Percentiles rank a stretch among this genome's conserved stretches.
Evolutionary conservation across 1,140 invertebrate species (phyloP).

Genomic region (Aphis gossypii): DNA sequence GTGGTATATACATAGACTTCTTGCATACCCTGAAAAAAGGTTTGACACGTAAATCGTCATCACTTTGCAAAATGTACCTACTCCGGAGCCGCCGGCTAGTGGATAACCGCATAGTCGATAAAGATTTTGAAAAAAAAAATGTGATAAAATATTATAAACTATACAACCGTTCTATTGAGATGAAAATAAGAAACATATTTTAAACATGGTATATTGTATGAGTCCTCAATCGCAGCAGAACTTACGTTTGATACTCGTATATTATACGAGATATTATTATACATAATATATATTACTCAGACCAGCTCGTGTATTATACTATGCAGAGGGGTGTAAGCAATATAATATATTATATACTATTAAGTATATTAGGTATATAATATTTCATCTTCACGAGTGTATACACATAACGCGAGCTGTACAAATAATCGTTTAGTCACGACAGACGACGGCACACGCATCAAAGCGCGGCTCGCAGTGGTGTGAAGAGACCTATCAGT

Average conservation of each 20-base stretch:
- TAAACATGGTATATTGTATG: no score
- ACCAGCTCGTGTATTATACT: background rate
- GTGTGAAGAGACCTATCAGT: background rate
- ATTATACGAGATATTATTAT: background rate
- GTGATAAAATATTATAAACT: no score
- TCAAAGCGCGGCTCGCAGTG: background rate
- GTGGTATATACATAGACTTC: background rate
- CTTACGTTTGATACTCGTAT: background rate
- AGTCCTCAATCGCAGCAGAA: no score
- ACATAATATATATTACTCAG: background rate
- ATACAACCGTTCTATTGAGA: no score
- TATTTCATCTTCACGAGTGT: constrained; percentile 37
- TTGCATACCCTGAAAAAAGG: background rate
- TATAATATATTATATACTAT: background rate
- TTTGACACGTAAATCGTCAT: no score
- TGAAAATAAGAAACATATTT: no score
- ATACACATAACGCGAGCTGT: background rate
- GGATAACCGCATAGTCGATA: no score
- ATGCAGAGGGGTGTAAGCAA: background rate
- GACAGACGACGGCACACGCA: constrained; percentile 17
- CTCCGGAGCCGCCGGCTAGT: no score
- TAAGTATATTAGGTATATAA: background rate
- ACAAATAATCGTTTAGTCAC: constrained; percentile 58
- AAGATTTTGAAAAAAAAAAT: no score
- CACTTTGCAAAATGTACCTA: no score